These are phyloP conservation scores for Drosophila picticornis DNA, from an alignment of 2,888 invertebrate genomes.

Conservation along the genomic window DNA sequence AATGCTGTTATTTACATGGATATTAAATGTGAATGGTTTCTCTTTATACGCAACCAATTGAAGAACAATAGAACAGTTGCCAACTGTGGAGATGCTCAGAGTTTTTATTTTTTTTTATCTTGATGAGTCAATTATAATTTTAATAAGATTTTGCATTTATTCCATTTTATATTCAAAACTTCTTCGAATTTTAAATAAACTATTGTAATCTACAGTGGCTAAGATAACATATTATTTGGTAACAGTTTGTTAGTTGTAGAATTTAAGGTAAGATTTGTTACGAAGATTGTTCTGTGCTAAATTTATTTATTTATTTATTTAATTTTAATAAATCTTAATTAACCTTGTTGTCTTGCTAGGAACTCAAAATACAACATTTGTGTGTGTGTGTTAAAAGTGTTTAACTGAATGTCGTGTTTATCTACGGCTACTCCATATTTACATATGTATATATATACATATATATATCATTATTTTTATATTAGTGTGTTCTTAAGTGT, in stretches of 20 bases:
- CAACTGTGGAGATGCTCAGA: no score
- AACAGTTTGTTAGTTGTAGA: neutral
- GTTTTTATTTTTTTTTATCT: neutral
- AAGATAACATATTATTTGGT: neutral
- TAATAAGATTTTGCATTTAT: neutral
- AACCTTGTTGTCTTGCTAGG: neutral
- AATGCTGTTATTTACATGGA: slow-evolving; percentile 7
- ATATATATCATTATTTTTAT: neutral
- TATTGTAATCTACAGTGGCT: neutral
- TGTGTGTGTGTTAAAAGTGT: neutral
- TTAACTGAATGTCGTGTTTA: neutral
- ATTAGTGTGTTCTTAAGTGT: neutral
- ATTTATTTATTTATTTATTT: no score
- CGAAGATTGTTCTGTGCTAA: neutral
- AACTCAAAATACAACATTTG: neutral
- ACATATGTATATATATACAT: no score
- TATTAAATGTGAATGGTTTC: slow-evolving; percentile 1
- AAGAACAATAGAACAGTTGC: neutral
- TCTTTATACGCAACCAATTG: neutral
- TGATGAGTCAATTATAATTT: neutral
- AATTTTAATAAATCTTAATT: neutral
- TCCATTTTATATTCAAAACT: neutral
- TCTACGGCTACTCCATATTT: neutral
- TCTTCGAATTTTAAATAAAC: neutral
- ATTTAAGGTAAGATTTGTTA: neutral